A percentile compares a stretch with the other conserved stretches of the same genome.
Conservation (phyloP, 2,888 invertebrate genomes). For the Oxystoma pomonae region DNA sequence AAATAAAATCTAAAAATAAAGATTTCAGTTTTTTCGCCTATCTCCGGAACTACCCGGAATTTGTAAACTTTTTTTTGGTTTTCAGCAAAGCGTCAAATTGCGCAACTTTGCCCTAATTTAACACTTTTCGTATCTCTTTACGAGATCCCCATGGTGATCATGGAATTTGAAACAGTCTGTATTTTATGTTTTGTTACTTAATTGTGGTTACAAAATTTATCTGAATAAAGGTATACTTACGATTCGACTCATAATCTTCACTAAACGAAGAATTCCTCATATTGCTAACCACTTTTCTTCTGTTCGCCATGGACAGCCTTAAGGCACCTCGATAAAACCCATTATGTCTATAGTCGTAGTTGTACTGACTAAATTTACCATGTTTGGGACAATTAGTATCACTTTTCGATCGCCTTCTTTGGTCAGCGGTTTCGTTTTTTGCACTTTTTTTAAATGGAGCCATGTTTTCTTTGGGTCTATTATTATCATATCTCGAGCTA, state of each 20-base stretch:
- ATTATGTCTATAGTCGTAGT: conserved; percentile 33
- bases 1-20: too few relatives aligned
- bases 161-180: too few relatives aligned
- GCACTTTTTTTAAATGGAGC: conserved; percentile 24
- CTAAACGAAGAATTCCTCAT: conserved; percentile 33
- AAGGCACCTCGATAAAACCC: conserved; percentile 41
- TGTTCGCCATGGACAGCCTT: conserved; percentile 37
- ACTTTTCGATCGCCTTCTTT: conserved; percentile 6
- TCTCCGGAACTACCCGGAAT: too few relatives aligned
- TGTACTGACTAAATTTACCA: conserved; percentile 29
- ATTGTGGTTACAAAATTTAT: too few relatives aligned
- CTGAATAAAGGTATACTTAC: conserved; percentile 16
- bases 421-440: neutral
- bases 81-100: too few relatives aligned
- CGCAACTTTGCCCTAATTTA: too few relatives aligned
- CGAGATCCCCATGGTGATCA: too few relatives aligned
- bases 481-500: too few relatives aligned
- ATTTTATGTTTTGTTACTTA: too few relatives aligned
- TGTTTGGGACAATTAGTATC: conserved; percentile 24
- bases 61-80: too few relatives aligned
- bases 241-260: conserved; percentile 21
- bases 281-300: conserved; percentile 27
- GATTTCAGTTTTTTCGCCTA: too few relatives aligned
- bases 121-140: too few relatives aligned
- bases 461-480: conserved; percentile 35